Evolutionary conservation across 2,888 invertebrate genomes (phyloP).

Genomic region (Cepaea hortensis): DNA sequence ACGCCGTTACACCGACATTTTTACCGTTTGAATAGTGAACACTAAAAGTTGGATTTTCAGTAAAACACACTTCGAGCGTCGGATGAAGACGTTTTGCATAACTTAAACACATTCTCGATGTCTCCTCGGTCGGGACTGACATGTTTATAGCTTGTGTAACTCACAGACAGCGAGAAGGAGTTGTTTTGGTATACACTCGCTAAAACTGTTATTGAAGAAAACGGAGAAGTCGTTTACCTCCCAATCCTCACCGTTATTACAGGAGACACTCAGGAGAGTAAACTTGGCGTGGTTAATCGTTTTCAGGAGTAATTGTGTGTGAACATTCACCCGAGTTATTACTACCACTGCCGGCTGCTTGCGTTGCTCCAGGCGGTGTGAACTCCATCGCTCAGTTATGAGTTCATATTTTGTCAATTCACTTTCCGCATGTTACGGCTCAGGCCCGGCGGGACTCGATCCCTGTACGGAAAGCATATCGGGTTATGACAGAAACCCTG

Average conservation of each 20-base stretch:
- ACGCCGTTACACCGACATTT: not conserved
- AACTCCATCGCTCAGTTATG: constrained; percentile 55
- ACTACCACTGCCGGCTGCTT: not conserved
- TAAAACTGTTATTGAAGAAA: not conserved
- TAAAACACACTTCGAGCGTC: constrained; percentile 12
- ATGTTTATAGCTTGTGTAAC: constrained; percentile 34
- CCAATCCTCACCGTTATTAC: not conserved
- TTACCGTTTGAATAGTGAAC: not conserved
- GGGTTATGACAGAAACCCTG: constrained; percentile 31
- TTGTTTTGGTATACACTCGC: constrained; percentile 19
- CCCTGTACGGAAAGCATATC: constrained; percentile 60
- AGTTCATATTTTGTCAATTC: constrained; percentile 74
- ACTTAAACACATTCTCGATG: constrained; percentile 6
- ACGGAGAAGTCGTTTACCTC: not conserved
- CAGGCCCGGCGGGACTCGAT: constrained; percentile 63
- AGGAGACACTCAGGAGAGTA: not conserved
- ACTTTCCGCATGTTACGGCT: constrained; percentile 71
- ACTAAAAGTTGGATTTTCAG: constrained; percentile 1
- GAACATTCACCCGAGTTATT: constrained; percentile 19
- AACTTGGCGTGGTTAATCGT: constrained; percentile 19
- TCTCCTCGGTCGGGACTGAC: not conserved
- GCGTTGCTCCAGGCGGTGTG: not conserved
- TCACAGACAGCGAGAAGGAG: constrained; percentile 12
- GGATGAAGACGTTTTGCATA: constrained; percentile 11
- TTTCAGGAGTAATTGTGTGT: constrained; percentile 26